phyloP scores from a whole-genome alignment of 2,888 invertebrate genomes.

The Drosophila ochracea region DNA sequence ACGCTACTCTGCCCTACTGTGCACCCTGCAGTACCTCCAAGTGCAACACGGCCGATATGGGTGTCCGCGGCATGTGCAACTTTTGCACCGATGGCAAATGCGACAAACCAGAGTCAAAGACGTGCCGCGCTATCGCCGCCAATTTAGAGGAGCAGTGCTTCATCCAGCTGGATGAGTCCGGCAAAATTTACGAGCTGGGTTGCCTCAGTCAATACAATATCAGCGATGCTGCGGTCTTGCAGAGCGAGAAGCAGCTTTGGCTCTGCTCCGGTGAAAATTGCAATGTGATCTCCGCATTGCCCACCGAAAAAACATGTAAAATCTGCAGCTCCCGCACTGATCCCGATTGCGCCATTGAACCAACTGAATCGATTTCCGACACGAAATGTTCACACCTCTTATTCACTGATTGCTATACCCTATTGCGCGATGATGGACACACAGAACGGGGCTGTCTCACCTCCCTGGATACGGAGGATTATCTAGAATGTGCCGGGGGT shows the following conservation, averaged over 20 bases:
- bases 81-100: slow-evolving; percentile 74
- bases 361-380: slow-evolving; percentile 24
- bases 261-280: slow-evolving; percentile 77
- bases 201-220: slow-evolving; percentile 78
- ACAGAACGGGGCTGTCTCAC: slow-evolving; percentile 81
- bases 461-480: slow-evolving; percentile 65
- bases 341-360: slow-evolving; percentile 67
- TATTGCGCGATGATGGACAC: slow-evolving; percentile 72
- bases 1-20: slow-evolving; percentile 56
- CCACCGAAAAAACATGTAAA: slow-evolving; percentile 56
- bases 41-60: slow-evolving; percentile 74
- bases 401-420: slow-evolving; percentile 75
- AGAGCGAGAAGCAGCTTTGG: slow-evolving; percentile 69
- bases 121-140: slow-evolving; percentile 69
- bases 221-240: slow-evolving; percentile 51
- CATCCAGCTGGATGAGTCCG: slow-evolving; percentile 62
- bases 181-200: slow-evolving; percentile 63
- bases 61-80: slow-evolving; percentile 70
- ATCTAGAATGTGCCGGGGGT: slow-evolving; percentile 61
- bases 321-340: slow-evolving; percentile 78
- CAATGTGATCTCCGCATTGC: slow-evolving; percentile 67
- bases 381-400: slow-evolving; percentile 59
- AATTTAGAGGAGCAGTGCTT: slow-evolving; percentile 72
- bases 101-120: slow-evolving; percentile 43
- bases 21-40: slow-evolving; percentile 56